These are phyloP conservation scores for Anser cygnoides DNA, from an alignment of 2,113 vertebrate species.

Conservation along the genomic window DNA sequence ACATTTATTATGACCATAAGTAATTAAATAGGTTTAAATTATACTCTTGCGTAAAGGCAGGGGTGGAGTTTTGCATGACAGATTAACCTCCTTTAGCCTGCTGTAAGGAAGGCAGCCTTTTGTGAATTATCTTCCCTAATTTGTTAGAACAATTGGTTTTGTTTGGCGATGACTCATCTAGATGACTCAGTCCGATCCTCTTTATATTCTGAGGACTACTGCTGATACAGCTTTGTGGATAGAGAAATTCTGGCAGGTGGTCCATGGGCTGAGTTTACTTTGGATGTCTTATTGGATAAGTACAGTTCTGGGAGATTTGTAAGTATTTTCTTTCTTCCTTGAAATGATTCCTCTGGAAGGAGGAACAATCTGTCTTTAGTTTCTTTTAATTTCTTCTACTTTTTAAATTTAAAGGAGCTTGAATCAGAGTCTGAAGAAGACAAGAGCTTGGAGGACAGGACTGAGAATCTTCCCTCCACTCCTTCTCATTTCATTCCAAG, in stretches of 20 bases:
- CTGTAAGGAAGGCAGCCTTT: not conserved
- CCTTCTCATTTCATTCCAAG: conserved; percentile 61
- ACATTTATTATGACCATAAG: not conserved
- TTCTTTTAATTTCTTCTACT: conserved; percentile 47
- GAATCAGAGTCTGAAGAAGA: conserved; percentile 62
- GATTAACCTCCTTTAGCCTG: not conserved
- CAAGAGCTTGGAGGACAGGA: conserved; percentile 47
- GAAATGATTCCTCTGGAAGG: conserved; percentile 2
- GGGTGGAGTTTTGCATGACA: not conserved
- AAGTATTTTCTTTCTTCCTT: conserved; percentile 52
- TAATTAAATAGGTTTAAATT: not conserved
- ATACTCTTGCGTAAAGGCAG: not conserved
- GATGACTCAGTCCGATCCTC: not conserved
- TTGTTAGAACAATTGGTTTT: not conserved
- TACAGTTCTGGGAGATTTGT: conserved; percentile 6
- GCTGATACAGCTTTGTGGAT: not conserved
- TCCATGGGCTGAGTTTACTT: not conserved
- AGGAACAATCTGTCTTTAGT: not conserved
- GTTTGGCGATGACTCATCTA: not conserved
- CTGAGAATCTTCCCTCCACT: not conserved
- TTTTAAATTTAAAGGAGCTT: conserved; percentile 76
- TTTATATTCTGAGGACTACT: not conserved
- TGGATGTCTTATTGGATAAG: not conserved
- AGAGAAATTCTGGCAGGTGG: conserved; percentile 13
- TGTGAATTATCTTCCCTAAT: not conserved